These are phyloP conservation scores for Colinus virginianus DNA, from an alignment of 2,113 vertebrate species.

Conservation along the genomic window DNA sequence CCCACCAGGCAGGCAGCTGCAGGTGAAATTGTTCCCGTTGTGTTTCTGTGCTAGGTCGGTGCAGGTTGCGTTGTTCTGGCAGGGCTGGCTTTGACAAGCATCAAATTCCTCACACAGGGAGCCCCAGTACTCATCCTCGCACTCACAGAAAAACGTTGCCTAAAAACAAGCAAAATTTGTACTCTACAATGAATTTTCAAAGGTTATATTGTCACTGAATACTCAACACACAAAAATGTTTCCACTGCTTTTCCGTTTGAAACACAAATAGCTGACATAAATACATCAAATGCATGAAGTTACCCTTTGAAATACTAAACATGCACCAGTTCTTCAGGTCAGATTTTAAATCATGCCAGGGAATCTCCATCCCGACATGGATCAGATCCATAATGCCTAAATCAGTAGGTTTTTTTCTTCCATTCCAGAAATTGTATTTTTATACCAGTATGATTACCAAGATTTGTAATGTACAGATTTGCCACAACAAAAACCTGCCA, in stretches of 20 bases:
- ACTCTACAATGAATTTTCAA: background rate
- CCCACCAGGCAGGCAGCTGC: constrained; percentile 88
- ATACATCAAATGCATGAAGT: background rate
- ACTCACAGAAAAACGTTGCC: constrained; percentile 92
- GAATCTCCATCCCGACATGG: background rate
- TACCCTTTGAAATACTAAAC: background rate
- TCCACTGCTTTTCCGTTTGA: background rate
- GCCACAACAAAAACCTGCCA: background rate
- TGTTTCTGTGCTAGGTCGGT: constrained; percentile 85
- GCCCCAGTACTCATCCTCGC: constrained; percentile 86
- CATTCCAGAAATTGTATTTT: background rate
- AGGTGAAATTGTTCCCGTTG: constrained; percentile 88
- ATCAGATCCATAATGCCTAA: background rate
- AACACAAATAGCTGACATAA: background rate
- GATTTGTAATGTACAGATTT: background rate
- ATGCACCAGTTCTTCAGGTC: background rate
- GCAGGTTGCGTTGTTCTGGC: constrained; percentile 90
- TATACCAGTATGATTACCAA: background rate
- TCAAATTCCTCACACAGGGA: constrained; percentile 94
- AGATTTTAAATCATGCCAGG: background rate
- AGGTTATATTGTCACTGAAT: background rate
- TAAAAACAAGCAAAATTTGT: constrained; percentile 46
- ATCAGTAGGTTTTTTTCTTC: background rate
- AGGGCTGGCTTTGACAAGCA: constrained; percentile 88
- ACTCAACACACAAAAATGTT: background rate